Evolutionary conservation across 2,888 invertebrate genomes (phyloP).

Genomic region (Aphodius granarius): DNA sequence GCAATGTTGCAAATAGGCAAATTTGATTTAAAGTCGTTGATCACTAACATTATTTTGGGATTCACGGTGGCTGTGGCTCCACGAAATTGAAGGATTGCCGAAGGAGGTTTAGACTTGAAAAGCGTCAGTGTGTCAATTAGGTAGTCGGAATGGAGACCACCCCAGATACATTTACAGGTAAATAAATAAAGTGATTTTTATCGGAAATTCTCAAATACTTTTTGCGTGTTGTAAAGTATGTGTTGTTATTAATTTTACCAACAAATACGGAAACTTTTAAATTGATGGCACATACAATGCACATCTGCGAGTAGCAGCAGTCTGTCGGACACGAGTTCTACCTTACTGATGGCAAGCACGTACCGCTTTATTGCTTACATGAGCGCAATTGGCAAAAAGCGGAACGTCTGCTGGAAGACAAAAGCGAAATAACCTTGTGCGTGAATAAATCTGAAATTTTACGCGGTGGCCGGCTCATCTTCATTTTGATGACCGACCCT

Average conservation of each 20-base stretch:
- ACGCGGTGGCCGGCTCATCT: slow-evolving; percentile 22
- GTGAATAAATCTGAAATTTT: slow-evolving; percentile 26
- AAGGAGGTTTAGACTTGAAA: too few relatives aligned
- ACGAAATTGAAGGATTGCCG: too few relatives aligned
- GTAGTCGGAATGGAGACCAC: too few relatives aligned
- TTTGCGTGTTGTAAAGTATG: too few relatives aligned
- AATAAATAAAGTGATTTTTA: too few relatives aligned
- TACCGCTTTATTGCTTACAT: slow-evolving; percentile 16
- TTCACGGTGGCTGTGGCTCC: too few relatives aligned
- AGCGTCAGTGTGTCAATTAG: too few relatives aligned
- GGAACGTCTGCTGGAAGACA: not conserved
- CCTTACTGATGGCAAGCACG: slow-evolving; percentile 18
- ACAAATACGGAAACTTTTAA: not conserved
- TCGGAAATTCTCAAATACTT: too few relatives aligned
- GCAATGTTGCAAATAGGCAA: too few relatives aligned
- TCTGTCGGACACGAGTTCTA: not conserved
- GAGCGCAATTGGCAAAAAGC: not conserved
- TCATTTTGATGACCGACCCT: slow-evolving; percentile 27
- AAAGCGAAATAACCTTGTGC: not conserved
- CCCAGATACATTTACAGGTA: too few relatives aligned
- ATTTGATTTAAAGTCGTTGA: too few relatives aligned
- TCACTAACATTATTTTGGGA: too few relatives aligned
- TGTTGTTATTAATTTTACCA: not conserved
- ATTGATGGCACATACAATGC: not conserved
- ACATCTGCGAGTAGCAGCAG: not conserved